Evolutionary conservation across 2,797 vertebrate genomes (phyloP).

Genomic region (Gastrophryne carolinensis): DNA sequence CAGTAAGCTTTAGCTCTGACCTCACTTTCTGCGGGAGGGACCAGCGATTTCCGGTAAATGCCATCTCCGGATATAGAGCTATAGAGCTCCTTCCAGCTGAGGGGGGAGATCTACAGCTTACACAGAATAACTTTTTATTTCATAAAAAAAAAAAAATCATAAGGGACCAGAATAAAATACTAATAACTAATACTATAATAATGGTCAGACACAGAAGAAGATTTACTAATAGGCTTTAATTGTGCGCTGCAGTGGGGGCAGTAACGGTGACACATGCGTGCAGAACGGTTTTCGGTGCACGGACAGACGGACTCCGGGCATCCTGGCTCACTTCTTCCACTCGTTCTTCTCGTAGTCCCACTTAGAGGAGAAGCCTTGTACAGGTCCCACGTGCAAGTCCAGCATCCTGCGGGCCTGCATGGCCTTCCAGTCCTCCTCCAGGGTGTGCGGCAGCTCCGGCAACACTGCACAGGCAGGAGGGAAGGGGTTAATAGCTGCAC

Average conservation of each 20-base stretch:
- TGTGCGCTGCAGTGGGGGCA: neutral
- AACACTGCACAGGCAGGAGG: constrained; percentile 15
- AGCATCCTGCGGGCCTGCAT: constrained; percentile 76
- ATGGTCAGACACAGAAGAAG: no score
- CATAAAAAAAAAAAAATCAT: no score
- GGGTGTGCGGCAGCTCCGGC: constrained; percentile 55
- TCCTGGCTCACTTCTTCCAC: constrained; percentile 75
- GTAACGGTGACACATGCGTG: neutral
- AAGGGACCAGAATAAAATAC: no score
- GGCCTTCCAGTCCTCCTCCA: constrained; percentile 73
- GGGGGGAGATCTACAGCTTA: no score
- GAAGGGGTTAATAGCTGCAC: neutral
- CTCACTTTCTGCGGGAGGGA: no score
- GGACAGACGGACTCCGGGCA: neutral
- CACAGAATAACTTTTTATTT: no score
- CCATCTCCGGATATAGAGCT: no score
- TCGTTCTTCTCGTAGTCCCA: constrained; percentile 86
- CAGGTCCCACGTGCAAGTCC: constrained; percentile 78
- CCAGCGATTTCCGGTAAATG: no score
- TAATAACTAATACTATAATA: no score
- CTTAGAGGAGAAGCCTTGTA: constrained; percentile 73
- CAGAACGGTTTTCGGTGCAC: neutral
- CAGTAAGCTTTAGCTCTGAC: no score
- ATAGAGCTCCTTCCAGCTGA: no score
- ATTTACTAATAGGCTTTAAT: neutral